Conservation (phyloP, 92 coral and sea anemone genomes). For the Parazoanthus swiftii region DNA sequence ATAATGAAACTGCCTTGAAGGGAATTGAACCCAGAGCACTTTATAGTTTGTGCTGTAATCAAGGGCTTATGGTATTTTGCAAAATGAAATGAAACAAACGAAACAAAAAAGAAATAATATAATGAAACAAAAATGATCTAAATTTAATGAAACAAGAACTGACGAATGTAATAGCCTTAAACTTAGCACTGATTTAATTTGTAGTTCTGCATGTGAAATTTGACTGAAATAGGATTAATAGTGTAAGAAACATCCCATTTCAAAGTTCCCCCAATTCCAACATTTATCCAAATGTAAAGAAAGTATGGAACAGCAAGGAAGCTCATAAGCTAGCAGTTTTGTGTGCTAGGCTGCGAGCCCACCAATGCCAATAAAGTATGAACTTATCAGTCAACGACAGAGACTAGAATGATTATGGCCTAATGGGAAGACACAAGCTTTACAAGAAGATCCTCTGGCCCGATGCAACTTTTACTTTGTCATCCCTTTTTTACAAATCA, state of each 20-base stretch:
- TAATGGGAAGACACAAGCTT: background rate
- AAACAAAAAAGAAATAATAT: background rate
- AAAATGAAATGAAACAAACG: background rate
- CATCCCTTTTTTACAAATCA: background rate
- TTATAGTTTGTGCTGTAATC: no score
- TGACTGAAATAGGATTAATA: slow-evolving; percentile 30
- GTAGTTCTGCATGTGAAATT: slow-evolving; percentile 28
- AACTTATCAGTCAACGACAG: background rate
- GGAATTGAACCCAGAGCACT: no score
- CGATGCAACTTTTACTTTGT: background rate
- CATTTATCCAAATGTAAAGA: slow-evolving; percentile 25
- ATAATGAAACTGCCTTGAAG: no score
- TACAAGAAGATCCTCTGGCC: background rate
- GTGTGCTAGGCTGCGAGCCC: slow-evolving; percentile 24
- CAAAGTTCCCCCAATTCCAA: slow-evolving; percentile 18
- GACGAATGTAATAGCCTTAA: slow-evolving; percentile 4
- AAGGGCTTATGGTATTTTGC: slow-evolving; percentile 6
- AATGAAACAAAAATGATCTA: background rate
- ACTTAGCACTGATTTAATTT: slow-evolving; percentile 20
- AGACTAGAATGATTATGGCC: background rate
- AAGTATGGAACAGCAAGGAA: slow-evolving; percentile 22
- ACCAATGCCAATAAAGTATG: slow-evolving; percentile 12
- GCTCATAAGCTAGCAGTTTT: slow-evolving; percentile 18
- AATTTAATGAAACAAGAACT: slow-evolving; percentile 6
- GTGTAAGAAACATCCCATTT: slow-evolving; percentile 18